Conservation (phyloP, 2,113 vertebrate genomes). For the Dromiciops gliroides region DNA sequence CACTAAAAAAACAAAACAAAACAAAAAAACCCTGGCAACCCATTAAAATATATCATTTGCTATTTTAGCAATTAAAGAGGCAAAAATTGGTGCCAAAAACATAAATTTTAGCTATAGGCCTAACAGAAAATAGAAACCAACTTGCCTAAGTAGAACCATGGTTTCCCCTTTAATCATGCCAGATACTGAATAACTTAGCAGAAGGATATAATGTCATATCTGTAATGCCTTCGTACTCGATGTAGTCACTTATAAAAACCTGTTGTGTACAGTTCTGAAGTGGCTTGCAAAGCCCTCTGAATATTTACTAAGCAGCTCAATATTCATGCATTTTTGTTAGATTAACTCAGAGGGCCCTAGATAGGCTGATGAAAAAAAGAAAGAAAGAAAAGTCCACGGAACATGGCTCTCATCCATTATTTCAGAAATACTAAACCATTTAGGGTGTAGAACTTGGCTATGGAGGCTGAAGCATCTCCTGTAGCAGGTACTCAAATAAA, state of each 20-base stretch:
- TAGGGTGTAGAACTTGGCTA: constrained; percentile 39
- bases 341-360: constrained; percentile 41
- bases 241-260: constrained; percentile 54
- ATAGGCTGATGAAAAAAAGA: constrained; percentile 8
- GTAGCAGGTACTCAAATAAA: constrained; percentile 43
- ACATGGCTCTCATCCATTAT: constrained; percentile 29
- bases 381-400: constrained; percentile 43
- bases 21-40: too few species aligned
- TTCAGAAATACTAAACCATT: constrained; percentile 45
- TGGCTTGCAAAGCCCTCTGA: constrained; percentile 18
- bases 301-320: constrained; percentile 44
- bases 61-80: background rate
- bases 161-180: constrained; percentile 30
- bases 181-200: constrained; percentile 23
- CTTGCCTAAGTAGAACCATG: constrained; percentile 39
- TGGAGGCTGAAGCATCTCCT: constrained; percentile 38
- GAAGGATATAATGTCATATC: background rate
- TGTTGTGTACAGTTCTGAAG: constrained; percentile 42
- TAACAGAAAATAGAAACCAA: constrained; percentile 45
- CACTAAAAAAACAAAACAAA: too few species aligned
- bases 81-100: background rate
- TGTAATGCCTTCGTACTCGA: constrained; percentile 37
- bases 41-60: background rate
- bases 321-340: background rate
- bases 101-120: background rate